Evolutionary conservation across 2,888 invertebrate species (phyloP), one percentile per base, ranked within the genome.

Genomic region (Spodoptera littoralis): DNA sequence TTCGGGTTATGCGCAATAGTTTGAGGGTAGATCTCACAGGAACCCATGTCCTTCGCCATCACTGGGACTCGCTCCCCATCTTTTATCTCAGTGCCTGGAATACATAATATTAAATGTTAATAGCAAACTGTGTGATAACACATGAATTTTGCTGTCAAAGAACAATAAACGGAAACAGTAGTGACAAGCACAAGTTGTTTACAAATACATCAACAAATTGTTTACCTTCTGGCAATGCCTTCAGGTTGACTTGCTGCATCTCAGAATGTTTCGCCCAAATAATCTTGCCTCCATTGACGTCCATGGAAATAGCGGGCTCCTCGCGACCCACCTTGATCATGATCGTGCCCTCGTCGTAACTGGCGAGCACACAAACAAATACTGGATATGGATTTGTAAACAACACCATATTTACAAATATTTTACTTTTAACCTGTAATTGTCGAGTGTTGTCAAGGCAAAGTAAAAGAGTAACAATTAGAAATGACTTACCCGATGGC

Each of bases 221-320:
- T 36, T 90, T 94, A 90, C 96, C 97, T 92, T 98, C 97, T 2
- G 96, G 96, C 52, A 98, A 89, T 0, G 98, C 97, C 88, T 98
- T 98, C 73, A 99, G 92, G 91, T 99, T 98, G 6, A 98, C 98
- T 90, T 99, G 99, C 88, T 99, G 99, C 89, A 99, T 97, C 94
- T 99, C 99, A 0, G 99, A 99, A 90, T 99, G 99, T 84, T 97
- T 97, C 0, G 99, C 99, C 99, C 99, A 99, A 63, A 99, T 97
- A 66, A 99, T 99, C 95, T 99, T 99, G 6, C 99, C 99, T 30
- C 99, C 99, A 83, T 97, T 97, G 1, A 98, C 97, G 90, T 99
- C 99, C 99, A 99, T 99, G 0, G 99, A 99, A 85, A 99, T 99
- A 0, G 99, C 99, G 0, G 99, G 99, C 88, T 99, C 99, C 89